Base-by-base conservation (phyloP, 1,140 invertebrate species). In the Eriocheir sinensis region DNA sequence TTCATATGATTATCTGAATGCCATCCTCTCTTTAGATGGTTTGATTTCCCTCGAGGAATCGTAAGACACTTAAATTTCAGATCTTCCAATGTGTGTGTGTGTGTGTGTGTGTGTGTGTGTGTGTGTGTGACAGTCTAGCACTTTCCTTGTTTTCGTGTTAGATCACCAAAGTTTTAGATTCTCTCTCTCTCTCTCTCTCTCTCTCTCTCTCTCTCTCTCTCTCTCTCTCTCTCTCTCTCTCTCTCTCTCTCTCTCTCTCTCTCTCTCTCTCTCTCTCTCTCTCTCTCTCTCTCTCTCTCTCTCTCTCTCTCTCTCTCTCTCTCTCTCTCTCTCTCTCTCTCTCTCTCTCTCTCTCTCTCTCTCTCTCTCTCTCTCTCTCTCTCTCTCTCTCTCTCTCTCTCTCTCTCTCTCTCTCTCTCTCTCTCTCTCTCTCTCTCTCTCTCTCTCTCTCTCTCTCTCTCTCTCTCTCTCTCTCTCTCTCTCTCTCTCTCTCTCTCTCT, bases 241-340 rank as follows among this genome's bases (percentile, higher is more conserved):
- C 44, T 48, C 44, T 48, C 44, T 48, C 44, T 48, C 44, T 48
- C 44, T 48, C 44, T 48, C 44, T 48, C 21, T 53, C 17, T 60
- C 17, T 21, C 4, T 60, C 6, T 9, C 17, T 60, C 53, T 60
- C 53, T 60, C 53, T 60, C 53, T 60, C 53, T 60, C 53, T 60
- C 53, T 60, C 53, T 60, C 53, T 60, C 53, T 60, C 53, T 89
- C 88, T 38, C 41, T 90, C 44, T 90, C 89, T 40, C 89, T 53
- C 44, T 90, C 36, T 90, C 44, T 53, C 44, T 90, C 89, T 44
- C 36, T 90, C 89, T 90, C 89, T 90, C 89, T 90, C 89, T 90
- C 89, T 90, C 89, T 90, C 89, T 90, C 89, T 53, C 48, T 53
- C 48, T 53, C 30, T 53, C 48, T 53, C 48, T 53, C 48, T 53